Base-by-base conservation (phyloP, 2,797 vertebrate genomes). In the Gallinago solitaria region DNA sequence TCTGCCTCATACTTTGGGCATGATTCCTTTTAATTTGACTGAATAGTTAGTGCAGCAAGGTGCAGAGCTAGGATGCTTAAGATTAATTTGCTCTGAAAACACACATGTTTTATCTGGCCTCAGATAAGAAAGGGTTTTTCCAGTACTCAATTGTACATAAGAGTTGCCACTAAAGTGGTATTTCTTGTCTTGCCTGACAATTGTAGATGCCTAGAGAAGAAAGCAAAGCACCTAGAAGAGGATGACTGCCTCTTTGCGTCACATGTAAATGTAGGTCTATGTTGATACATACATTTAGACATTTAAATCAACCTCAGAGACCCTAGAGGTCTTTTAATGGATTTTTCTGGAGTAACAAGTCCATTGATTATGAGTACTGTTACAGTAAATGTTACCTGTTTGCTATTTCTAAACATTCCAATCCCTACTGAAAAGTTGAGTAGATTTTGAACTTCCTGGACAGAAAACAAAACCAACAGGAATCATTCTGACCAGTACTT, bases 61-160 rank as follows among this genome's bases (percentile, higher is more conserved):
- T 65, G 28, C 16, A 76, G 41, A 92, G 12, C 5, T 91, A 59
- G 6, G n/a, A 68, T 17, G 37, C 7, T 39, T 45, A 28, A 43
- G 12, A 82, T 67, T 16, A 37, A 47, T 87, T 82, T 78, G 7
- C 21, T 91, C 43, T 67, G 25, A 39, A 76, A 82, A 41, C 25
- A 75, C 10, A 37, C 4, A 9, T 3, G 2, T 68, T 4, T 59
- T 39, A 23, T 50, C 27, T 70, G 39, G 68, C 24, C 13, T 63
- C 19, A 50, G 48, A 68, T 8, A 67, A 47, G 18, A 47, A 12
- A 1, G 1, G 0, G 2, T 53, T 53, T 19, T n/a, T 4, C 8
- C 37, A 37, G 7, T n/a, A 21, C 14, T 89, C 27, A 75, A 53
- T 77, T 14, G 11, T 30, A 18, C 7, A 1, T n/a, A 9, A 33